Evolutionary conservation across 1,140 invertebrate species (phyloP).

Genomic region (Nylanderia fulva): DNA sequence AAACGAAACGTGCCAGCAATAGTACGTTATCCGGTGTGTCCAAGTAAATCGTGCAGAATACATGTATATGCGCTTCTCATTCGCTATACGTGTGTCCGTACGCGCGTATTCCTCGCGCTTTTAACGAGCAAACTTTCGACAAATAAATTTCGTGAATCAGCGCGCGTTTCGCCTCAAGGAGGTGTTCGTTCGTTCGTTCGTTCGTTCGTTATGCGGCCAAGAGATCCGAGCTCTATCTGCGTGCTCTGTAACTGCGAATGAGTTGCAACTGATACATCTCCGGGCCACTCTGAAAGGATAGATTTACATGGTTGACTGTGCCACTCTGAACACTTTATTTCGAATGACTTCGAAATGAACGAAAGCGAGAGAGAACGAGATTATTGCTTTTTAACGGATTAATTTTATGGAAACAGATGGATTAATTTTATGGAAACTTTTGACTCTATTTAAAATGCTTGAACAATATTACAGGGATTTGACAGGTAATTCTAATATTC

Average conservation of each 20-base stretch:
- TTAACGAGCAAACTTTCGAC: constrained; percentile 76
- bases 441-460: neutral
- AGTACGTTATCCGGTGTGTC: constrained; percentile 29
- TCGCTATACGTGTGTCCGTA: neutral
- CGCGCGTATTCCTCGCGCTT: constrained; percentile 39
- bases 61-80: neutral
- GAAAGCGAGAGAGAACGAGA: neutral
- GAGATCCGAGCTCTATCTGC: constrained; percentile 9
- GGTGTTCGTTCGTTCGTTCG: neutral
- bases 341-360: neutral
- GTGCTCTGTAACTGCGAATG: neutral
- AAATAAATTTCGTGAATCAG: constrained; percentile 75
- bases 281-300: neutral
- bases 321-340: neutral
- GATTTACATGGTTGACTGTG: constrained; percentile 5
- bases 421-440: neutral
- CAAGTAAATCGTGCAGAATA: constrained; percentile 14
- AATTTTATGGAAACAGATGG: neutral
- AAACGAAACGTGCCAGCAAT: constrained; percentile 5
- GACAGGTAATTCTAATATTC: neutral
- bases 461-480: neutral
- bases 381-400: neutral
- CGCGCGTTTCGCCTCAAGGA: constrained; percentile 56
- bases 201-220: constrained; percentile 6
- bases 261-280: constrained; percentile 14